Base-by-base conservation (phyloP, 2,113 vertebrate species). In the Heterotis niloticus region DNA sequence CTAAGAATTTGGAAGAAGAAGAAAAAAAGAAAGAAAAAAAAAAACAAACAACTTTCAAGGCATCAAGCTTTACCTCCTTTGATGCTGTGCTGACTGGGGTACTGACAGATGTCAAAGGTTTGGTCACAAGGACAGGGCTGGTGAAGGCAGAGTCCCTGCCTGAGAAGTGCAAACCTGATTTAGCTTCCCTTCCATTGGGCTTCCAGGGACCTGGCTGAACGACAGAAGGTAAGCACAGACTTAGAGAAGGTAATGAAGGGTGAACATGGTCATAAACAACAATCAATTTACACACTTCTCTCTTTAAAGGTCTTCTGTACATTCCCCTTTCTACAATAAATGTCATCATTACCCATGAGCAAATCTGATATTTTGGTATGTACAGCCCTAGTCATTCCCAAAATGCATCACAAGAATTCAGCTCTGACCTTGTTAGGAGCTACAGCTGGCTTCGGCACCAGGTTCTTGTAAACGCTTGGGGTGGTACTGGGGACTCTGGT, bases 381-480 rank as follows among this genome's bases (percentile, higher is more conserved):
- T n/a, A n/a, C n/a, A n/a, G n/a, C n/a, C n/a, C n/a, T n/a, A n/a
- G n/a, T n/a, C n/a, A n/a, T n/a, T n/a, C 7, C 34, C 34, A 44
- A 44, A 44, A 44, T 44, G 7, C 34, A 44, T 44, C 24, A 17
- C 54, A 59, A 9, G 7, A 5, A 17, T 17, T 5, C 0, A 2
- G 16, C 4, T 68, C 81, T 0, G 95, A 98, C 96, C 94, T 99
- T 99, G 85, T 93, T 95, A 88, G 96, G 96, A 86, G 94, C 94
- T 91, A 95, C 93, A 83, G 92, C 96, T 64, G 96, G 94, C 91
- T 99, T 99, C 84, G 97, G 96, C 89, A 99, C 93, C 89, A 99
- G 93, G 91, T 98, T 98, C 92, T 99, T 99, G 91, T 99, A 99
- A 88, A 99, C 94, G 79, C 96, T 98, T 89, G 96, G 96, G 88